phyloP scores from a whole-genome alignment of 2,797 vertebrate species.

The Cossypha polioptera region DNA sequence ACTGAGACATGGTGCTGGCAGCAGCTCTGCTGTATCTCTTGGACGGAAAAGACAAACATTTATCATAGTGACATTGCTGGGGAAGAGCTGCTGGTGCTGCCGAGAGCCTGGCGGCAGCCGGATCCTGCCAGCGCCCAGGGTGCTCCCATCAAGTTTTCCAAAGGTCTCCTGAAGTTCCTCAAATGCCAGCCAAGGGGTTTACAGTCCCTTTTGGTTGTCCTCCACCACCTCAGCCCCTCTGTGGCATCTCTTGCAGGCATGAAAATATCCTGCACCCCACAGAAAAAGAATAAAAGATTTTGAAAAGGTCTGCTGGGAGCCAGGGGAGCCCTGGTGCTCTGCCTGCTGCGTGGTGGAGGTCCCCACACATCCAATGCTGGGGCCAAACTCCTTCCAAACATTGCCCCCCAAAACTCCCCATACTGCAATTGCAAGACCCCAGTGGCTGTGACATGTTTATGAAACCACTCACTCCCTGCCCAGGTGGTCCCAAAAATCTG shows the following conservation, averaged over 20 bases:
- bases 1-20: not conserved
- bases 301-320: not conserved
- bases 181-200: not conserved
- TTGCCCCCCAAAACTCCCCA: rapidly evolving
- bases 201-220: not conserved
- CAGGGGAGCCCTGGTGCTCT: not conserved
- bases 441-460: not conserved
- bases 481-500: not conserved
- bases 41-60: conserved; percentile 4
- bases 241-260: not conserved
- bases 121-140: not conserved
- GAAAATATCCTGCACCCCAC: not conserved
- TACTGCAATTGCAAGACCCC: not conserved
- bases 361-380: not conserved
- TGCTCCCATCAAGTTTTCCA: not conserved
- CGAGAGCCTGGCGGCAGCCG: rapidly evolving
- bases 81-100: not conserved
- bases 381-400: not conserved
- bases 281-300: not conserved
- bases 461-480: not conserved
- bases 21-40: not conserved
- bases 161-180: not conserved
- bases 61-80: not conserved
- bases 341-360: rapidly evolving
- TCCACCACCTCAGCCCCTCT: not conserved